phyloP scores from a whole-genome alignment of 2,797 vertebrate genomes.

The Etheostoma perlongum region DNA sequence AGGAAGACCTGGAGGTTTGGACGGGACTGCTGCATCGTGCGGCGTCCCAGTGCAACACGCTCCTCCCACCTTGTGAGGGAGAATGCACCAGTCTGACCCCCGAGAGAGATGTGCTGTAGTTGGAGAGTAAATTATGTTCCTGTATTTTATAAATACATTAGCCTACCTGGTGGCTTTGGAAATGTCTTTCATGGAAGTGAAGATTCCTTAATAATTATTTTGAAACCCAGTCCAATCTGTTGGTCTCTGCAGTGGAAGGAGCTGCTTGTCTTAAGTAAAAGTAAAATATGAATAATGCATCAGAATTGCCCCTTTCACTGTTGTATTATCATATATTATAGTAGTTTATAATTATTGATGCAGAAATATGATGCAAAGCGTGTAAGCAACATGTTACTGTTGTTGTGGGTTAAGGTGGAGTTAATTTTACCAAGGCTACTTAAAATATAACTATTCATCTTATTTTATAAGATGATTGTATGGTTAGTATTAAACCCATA shows the following conservation, averaged over 20 bases:
- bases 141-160: neutral
- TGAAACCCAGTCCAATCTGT: neutral
- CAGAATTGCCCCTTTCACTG: neutral
- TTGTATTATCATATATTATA: neutral
- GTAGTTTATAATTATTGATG: neutral
- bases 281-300: neutral
- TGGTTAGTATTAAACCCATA: neutral
- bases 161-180: too few relatives aligned
- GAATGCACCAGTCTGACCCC: slow-evolving; percentile 54
- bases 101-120: slow-evolving; percentile 6
- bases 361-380: neutral
- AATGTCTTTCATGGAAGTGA: neutral
- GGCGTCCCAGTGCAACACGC: slow-evolving; percentile 66
- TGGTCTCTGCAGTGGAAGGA: neutral
- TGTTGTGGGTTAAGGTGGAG: neutral
- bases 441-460: neutral
- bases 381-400: neutral
- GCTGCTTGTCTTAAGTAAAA: neutral
- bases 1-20: slow-evolving; percentile 56
- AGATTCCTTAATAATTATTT: neutral
- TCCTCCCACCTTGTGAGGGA: slow-evolving; percentile 70
- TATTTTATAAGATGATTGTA: too few relatives aligned
- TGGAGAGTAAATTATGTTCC: neutral
- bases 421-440: neutral
- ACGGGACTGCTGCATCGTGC: slow-evolving; percentile 67